phyloP scores from a whole-genome alignment of 2,113 vertebrate species.

The Speoplatyrhinus poulsoni region DNA sequence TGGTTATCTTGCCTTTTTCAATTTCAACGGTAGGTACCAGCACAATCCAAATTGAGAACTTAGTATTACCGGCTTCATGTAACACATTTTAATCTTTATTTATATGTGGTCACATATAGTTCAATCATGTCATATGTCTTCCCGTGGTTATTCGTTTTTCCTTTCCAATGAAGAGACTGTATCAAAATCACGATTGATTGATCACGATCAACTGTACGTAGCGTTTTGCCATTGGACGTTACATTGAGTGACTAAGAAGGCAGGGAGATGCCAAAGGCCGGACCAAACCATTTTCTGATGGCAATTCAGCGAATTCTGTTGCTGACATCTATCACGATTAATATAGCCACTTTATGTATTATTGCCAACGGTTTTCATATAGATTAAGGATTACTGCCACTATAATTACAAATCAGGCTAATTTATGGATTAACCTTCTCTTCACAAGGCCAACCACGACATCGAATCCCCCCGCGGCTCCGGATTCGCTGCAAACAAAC shows the following conservation, averaged over 20 bases:
- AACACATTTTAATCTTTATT: too few relatives aligned
- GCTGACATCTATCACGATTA: conserved; percentile 21
- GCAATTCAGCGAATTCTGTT: background rate
- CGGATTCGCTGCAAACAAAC: conserved; percentile 1
- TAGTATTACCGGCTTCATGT: too few relatives aligned
- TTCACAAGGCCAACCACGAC: background rate
- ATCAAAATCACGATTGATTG: conserved; percentile 21
- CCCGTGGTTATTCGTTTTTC: too few relatives aligned
- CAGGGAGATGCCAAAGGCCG: conserved; percentile 26
- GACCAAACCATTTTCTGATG: conserved; percentile 53
- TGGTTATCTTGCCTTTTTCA: too few relatives aligned
- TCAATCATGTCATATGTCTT: too few relatives aligned
- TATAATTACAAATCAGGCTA: conserved; percentile 47
- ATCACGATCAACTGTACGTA: conserved; percentile 42
- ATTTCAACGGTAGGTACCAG: too few relatives aligned
- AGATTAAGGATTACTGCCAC: conserved; percentile 20
- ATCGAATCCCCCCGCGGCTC: conserved; percentile 28
- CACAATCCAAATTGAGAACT: too few relatives aligned
- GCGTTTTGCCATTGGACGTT: conserved; percentile 58
- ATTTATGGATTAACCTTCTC: conserved; percentile 56
- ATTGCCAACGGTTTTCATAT: conserved; percentile 21
- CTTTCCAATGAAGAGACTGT: background rate
- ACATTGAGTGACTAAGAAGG: conserved; percentile 31
- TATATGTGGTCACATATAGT: too few relatives aligned
- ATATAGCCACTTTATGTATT: background rate